Evolutionary conservation across 2,113 vertebrate genomes (phyloP), one percentile per base, ranked within the genome.

Genomic region (Chascanopsetta lugubris): DNA sequence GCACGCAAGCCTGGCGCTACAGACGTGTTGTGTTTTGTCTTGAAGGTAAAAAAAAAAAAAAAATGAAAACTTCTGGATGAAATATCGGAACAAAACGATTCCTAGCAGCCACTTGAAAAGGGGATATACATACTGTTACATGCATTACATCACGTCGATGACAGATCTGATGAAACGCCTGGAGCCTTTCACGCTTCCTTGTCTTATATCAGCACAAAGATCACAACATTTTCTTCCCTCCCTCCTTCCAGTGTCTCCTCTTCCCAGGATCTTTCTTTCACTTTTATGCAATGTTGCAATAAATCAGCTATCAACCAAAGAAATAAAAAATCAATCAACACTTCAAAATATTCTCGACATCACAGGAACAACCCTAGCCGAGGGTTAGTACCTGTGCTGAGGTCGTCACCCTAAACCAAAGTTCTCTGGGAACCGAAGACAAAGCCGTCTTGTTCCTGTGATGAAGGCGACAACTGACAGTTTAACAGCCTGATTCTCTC

Each of bases 351-450:
- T 21, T 22, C 60, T 67, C 29, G 10, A 54, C 15, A 5, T 55
- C 59, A 43, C 9, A 54, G 11, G 17, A 30, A 59, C 48, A 29
- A 25, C 72, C 71, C 32, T 15, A 32, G 25, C 51, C 27, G 65
- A 76, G 76, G 63, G 72, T 24, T 67, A n/a, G n/a, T n/a, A 56
- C 58, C 56, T 77, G 76, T 69, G 72, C 64, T 22, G 42, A 70
- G 59, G 25, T 61, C 29, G 60, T 51, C 12, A 62, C 21, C 27
- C 24, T 42, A 27, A 72, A 75, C 57, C 57, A 45, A 30, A 21
- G 66, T 69, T 70, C 47, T 65, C 9, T 56, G 50, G 18, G 20
- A 61, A 60, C 3, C 15, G 43, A 2, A 43, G 40, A 77, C n/a
- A 50, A 66, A 36, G 10, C 18, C n/a, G 74, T 72, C 62, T 29